Evolutionary conservation across 2,113 vertebrate species (phyloP), one percentile per base, ranked within the genome.

Genomic region (Leptobrachium ailaonicum): DNA sequence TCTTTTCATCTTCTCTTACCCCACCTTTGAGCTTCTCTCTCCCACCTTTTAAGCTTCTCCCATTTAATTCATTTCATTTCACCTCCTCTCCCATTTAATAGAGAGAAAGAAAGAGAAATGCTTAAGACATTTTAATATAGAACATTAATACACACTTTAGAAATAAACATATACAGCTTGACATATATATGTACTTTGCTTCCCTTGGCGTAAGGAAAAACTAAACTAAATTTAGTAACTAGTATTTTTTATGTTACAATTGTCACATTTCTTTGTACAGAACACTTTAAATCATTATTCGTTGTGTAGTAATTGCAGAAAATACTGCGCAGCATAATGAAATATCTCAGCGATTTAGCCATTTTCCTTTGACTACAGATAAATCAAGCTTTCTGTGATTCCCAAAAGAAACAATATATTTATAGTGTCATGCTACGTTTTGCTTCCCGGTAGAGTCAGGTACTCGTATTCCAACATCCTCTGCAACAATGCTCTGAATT

Each of bases 261-360:
- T 69, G 43, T 68, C 58, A 5, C 66, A 42, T 58, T 45, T 43
- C 8, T 74, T 80, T 42, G 53, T 45, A 60, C 54, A n/a, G 53
- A 67, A 7, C 41, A 44, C 50, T 43, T 20, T 40, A 58, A 54
- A 69, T 12, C 41, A 80, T 80, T 73, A 66, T 63, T 79, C 60
- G 73, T 44, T n/a, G 20, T 32, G 78, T 53, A 64, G 62, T 68
- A 58, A 80, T 80, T 80, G 73, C 20, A n/a, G 13, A 67, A 80
- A 73, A 50, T 73, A 80, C 56, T 20, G 8, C 32, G 10, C 20
- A 8, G 50, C 54, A 73, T 40, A 66, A 80, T 80, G 41, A 73
- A 80, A 80, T 66, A 56, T 66, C 47, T 67, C 63, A 58, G 63
- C 50, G 54, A 7, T 79, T 79, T 68, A 50, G 63, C 50, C 50